Percentiles rank a stretch among this genome's conserved stretches.
phyloP scores from a whole-genome alignment of 1,140 invertebrate species.

The Sycophaga agraensis region DNA sequence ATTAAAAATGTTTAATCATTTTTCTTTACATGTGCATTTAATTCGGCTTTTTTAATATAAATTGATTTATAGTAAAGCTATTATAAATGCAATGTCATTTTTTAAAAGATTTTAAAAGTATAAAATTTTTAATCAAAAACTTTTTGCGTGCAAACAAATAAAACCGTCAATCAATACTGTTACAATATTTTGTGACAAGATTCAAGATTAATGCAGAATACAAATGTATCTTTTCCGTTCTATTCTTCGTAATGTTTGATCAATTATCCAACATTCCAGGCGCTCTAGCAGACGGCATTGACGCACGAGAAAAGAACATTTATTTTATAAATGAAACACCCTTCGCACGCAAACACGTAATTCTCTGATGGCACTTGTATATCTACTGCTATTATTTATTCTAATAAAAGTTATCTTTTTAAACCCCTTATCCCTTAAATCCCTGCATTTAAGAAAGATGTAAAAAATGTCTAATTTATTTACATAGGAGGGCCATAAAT shows the following conservation, averaged over 20 bases:
- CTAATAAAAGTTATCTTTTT: background rate
- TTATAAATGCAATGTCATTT: slow-evolving; percentile 7
- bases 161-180: slow-evolving; percentile 14
- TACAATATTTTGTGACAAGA: background rate
- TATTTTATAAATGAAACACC: background rate
- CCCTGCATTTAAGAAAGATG: background rate
- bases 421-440: background rate
- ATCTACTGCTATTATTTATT: background rate
- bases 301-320: background rate
- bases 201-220: background rate
- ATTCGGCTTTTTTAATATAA: background rate
- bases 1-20: too few relatives aligned
- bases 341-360: background rate
- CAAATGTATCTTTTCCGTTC: background rate
- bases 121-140: background rate
- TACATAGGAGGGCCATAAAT: slow-evolving; percentile 63
- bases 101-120: background rate
- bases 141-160: slow-evolving; percentile 1
- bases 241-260: slow-evolving; percentile 16
- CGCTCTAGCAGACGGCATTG: background rate
- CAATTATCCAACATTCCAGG: slow-evolving; percentile 9
- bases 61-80: background rate
- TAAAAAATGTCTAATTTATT: slow-evolving; percentile 17
- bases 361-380: slow-evolving; percentile 13
- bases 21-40: background rate